Percentiles rank a stretch among this genome's conserved stretches.
Evolutionary conservation across 1,140 invertebrate species (phyloP).

Genomic region (Lepidurus couesii): DNA sequence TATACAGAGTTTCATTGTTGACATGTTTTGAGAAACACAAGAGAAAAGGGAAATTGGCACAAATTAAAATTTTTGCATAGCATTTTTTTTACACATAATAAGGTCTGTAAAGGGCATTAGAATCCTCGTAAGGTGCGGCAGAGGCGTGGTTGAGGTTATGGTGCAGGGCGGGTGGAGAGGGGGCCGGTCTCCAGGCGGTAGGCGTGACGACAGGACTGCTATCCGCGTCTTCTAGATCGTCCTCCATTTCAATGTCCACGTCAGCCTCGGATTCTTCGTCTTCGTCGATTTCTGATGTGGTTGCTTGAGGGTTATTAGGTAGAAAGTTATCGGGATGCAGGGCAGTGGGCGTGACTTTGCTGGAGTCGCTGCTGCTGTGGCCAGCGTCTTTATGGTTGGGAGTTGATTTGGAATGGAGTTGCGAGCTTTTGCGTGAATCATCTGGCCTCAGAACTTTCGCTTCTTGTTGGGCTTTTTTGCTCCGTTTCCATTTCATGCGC

Average conservation of each 20-base stretch:
- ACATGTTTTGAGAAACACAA: not conserved
- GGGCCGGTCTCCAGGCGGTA: constrained; percentile 20
- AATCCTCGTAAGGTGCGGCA: not conserved
- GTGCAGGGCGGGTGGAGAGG: not conserved
- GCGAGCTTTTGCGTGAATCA: not conserved
- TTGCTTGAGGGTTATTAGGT: constrained; percentile 10
- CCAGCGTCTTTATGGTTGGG: not conserved
- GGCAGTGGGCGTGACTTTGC: constrained; percentile 7
- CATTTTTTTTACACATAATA: constrained; percentile 28
- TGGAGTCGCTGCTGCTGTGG: not conserved
- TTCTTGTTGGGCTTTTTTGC: constrained; percentile 86
- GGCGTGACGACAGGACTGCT: constrained; percentile 26
- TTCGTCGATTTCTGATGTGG: constrained; percentile 24
- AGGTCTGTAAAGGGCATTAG: constrained; percentile 29
- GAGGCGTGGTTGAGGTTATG: not conserved
- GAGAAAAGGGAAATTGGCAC: not conserved
- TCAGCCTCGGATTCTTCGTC: constrained; percentile 29
- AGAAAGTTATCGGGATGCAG: not conserved
- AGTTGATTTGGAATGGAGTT: not conserved
- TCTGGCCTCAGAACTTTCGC: not conserved
- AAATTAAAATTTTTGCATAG: not conserved
- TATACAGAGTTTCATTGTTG: constrained; percentile 5
- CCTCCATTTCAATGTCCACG: constrained; percentile 31
- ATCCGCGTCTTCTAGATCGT: constrained; percentile 28
- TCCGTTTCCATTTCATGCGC: constrained; percentile 92